Evolutionary conservation across 2,888 invertebrate genomes (phyloP).

Genomic region (Aspidiotus rigidus): DNA sequence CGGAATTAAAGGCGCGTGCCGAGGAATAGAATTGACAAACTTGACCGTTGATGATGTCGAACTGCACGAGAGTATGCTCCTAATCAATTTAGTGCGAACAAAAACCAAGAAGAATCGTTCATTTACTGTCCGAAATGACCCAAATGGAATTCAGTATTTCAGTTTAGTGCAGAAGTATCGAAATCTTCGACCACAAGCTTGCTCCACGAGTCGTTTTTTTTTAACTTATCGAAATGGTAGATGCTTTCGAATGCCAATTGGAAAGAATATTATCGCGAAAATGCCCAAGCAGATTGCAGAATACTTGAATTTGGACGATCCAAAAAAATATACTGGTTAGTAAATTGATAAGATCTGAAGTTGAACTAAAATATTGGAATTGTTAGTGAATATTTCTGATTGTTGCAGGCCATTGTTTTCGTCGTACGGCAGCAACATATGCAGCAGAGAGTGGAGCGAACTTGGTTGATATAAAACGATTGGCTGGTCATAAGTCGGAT

Average conservation of each 20-base stretch:
- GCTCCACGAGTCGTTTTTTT: conserved; percentile 12
- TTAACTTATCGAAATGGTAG: conserved; percentile 22
- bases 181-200: conserved; percentile 10
- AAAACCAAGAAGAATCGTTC: conserved; percentile 1
- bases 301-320: conserved; percentile 13
- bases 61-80: background rate
- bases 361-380: too few relatives aligned
- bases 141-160: conserved; percentile 3
- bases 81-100: background rate
- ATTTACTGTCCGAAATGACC: background rate
- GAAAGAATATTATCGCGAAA: conserved; percentile 13
- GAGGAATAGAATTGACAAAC: background rate
- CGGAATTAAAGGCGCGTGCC: conserved; percentile 6
- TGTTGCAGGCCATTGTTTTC: too few relatives aligned
- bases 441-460: too few relatives aligned
- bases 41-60: background rate
- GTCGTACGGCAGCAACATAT: too few relatives aligned
- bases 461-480: too few relatives aligned
- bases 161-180: conserved; percentile 15
- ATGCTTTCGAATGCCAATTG: conserved; percentile 13
- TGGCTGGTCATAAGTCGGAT: too few relatives aligned
- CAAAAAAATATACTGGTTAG: conserved; percentile 42
- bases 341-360: too few relatives aligned
- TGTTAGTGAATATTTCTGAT: too few relatives aligned
- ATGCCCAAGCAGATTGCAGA: conserved; percentile 24